Evolutionary conservation across 1,140 invertebrate genomes (phyloP), one percentile per base, ranked within the genome.

Genomic region (Argopecten irradians): DNA sequence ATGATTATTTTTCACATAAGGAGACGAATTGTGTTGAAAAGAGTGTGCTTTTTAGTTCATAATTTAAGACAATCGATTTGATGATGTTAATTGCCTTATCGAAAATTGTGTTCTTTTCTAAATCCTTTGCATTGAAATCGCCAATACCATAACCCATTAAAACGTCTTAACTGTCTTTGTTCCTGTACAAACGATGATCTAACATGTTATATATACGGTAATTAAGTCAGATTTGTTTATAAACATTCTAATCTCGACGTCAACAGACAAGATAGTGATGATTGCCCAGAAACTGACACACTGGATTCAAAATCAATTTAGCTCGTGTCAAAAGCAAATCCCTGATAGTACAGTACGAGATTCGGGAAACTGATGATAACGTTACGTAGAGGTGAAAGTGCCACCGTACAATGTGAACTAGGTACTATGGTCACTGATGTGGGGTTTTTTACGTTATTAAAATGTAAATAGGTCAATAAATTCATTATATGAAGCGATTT

Each of bases 271-370:
- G 55, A 71, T 71, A 71, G 28, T 16, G 28, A 71, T 71, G 55
- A 71, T 71, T 71, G 13, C 55, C 14, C 55, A 28, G 55, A 16
- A 71, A 71, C 16, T 71, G 55, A 71, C 55, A 71, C 55, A 16
- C 22, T 16, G n/a, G 55, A 71, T 71, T 71, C 22, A n/a, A 71
- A 71, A 71, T 71, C 55, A 71, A 71, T 71, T 71, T 71, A 71
- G 55, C 55, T 71, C 55, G 55, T 71, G 55, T 71, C 55, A 71
- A 71, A 71, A 71, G 55, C n/a, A 71, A 71, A 71, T 71, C 55
- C 55, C 55, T 71, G 55, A 71, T 71, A 71, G 55, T 71, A n/a
- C 22, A n/a, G 55, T 71, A 71, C 28, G 55, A 71, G 55, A 71
- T 28, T 71, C 55, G 55, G 8, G 55, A 71, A 71, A 71, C 55